Base-by-base conservation (phyloP, 2,797 vertebrate genomes). In the Girardinus metallicus region DNA sequence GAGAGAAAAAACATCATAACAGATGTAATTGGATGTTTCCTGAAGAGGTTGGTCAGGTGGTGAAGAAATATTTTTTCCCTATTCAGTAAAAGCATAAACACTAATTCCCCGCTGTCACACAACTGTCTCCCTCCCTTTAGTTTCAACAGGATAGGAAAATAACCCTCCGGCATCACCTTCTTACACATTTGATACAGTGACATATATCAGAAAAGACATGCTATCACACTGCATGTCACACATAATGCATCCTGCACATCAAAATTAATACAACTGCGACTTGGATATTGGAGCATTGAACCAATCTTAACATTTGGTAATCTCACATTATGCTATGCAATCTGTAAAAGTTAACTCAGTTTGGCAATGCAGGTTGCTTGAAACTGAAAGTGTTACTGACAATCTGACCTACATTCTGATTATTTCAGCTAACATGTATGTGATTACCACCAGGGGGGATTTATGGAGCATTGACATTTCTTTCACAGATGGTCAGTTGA, bases 1-100 rank as follows among this genome's bases (percentile, higher is more conserved):
- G 53, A 29, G 36, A 83, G 53, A 85, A 68, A 73, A 16, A 43
- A 23, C 81, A 86, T 36, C 86, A 83, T 90, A 62, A 62, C 29
- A 31, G 11, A 29, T 62, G 29, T 62, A 29, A 62, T 13, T 41
- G 41, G 39, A 75, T 84, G 76, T 83, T 90, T 88, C 75, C 31
- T 60, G 74, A 78, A 41, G 74, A 74, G 47, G 72, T 72, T 82
- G 71, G 66, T 73, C 39, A 43, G 39, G 64, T 66, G 36, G 18
- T 66, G 16, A 23, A 66, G 18, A 66, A 23, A 39, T 4, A 39
- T 16, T 16, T 64, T 16, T 31, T 46, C 16, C 34, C 18, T 26
- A 26, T 68, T 26, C 31, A 26, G 23, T 68, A 41, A 64, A 68
- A 29, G 26, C 5, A 13, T 43, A 21, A 70, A 11, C 34, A 66